A percentile compares a stretch with the other conserved stretches of the same genome.
Conservation (phyloP, 2,797 vertebrate genomes). For the Aeoliscus strigatus region DNA sequence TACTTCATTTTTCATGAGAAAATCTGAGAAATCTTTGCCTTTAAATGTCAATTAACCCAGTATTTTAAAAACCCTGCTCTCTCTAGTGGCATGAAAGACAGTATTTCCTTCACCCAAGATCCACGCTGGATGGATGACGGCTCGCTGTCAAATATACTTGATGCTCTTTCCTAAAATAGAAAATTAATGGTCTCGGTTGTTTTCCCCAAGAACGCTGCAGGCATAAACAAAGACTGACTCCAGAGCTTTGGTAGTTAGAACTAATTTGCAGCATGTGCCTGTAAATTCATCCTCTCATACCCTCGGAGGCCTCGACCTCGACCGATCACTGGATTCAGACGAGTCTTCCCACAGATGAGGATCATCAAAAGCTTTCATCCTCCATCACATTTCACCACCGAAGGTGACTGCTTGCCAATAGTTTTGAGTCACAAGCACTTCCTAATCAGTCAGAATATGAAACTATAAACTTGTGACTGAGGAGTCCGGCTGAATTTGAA, state of each 20-base stretch:
- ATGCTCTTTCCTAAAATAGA: conserved; percentile 37
- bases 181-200: conserved; percentile 23
- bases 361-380: too few species aligned
- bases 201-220: conserved; percentile 20
- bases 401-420: too few species aligned
- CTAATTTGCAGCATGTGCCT: conserved; percentile 35
- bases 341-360: background rate
- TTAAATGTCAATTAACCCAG: too few species aligned
- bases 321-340: conserved; percentile 7
- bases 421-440: too few species aligned
- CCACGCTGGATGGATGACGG: conserved; percentile 2
- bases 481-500: conserved; percentile 1
- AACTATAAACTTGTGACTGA: too few species aligned
- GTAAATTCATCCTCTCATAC: conserved; percentile 19
- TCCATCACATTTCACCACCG: too few species aligned
- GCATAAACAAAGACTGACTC: conserved; percentile 46
- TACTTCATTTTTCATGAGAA: too few species aligned
- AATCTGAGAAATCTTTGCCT: too few species aligned
- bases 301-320: conserved; percentile 16
- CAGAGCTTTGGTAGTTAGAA: conserved; percentile 23
- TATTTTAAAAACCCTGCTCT: too few species aligned
- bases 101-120: too few species aligned
- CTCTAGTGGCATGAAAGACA: too few species aligned
- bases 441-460: too few species aligned
- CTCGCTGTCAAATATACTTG: conserved; percentile 4